Conservation (phyloP, 1,140 invertebrate genomes). For the Solenopsis invicta region DNA sequence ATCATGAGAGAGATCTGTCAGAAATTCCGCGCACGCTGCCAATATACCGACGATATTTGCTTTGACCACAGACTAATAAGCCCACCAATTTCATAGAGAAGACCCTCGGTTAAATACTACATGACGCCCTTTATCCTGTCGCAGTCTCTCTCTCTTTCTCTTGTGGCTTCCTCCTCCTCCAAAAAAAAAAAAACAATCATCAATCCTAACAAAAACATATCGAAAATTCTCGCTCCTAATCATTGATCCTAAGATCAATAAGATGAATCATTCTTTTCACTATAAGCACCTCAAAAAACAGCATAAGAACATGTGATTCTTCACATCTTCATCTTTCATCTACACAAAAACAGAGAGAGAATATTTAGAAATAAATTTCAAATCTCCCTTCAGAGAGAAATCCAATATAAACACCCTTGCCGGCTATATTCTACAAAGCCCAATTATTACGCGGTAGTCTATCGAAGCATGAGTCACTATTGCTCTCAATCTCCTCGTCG, state of each 20-base stretch:
- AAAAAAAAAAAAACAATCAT: slow-evolving; percentile 64
- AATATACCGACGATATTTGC: slow-evolving; percentile 64
- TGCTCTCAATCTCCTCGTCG: slow-evolving; percentile 67
- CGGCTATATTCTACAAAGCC: slow-evolving; percentile 1
- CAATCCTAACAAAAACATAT: slow-evolving; percentile 11
- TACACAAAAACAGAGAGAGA: not conserved
- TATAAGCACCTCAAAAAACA: not conserved
- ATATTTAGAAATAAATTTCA: not conserved
- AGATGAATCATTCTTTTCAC: not conserved
- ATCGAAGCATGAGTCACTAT: slow-evolving; percentile 62
- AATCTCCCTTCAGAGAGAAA: not conserved
- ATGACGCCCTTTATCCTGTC: slow-evolving; percentile 22
- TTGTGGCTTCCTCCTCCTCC: slow-evolving; percentile 21
- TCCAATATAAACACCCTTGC: not conserved
- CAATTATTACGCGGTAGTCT: slow-evolving; percentile 9
- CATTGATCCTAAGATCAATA: slow-evolving; percentile 23
- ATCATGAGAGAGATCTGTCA: slow-evolving; percentile 16
- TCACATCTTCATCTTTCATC: not conserved
- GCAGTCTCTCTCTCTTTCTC: not conserved
- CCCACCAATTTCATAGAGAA: slow-evolving; percentile 69
- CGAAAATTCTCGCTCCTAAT: not conserved
- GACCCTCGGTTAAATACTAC: slow-evolving; percentile 69
- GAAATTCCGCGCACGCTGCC: slow-evolving; percentile 45
- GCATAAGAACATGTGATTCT: not conserved
- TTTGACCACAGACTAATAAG: slow-evolving; percentile 68